These are phyloP conservation scores for Sinocyclocheilus anshuiensis DNA, from an alignment of 2,113 vertebrate species.

Conservation along the genomic window DNA sequence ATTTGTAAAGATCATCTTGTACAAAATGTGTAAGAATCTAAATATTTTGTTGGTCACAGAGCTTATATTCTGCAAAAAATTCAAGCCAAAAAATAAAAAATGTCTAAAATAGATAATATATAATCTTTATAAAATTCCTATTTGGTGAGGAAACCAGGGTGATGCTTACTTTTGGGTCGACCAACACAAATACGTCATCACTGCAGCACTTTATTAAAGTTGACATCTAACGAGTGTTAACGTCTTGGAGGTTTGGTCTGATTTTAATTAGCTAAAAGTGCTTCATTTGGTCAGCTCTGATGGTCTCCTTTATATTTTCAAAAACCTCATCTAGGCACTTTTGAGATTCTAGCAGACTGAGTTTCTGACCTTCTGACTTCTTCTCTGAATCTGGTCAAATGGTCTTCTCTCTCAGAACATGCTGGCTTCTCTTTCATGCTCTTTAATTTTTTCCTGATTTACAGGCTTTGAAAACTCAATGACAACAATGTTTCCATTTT, in stretches of 20 bases:
- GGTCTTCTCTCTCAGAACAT: neutral
- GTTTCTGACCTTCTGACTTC: neutral
- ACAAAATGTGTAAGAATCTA: neutral
- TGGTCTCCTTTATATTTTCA: neutral
- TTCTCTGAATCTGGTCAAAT: neutral
- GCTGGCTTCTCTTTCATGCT: neutral
- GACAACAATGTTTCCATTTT: neutral
- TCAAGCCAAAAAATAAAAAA: no score
- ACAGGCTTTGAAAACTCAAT: neutral
- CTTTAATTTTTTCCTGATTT: neutral
- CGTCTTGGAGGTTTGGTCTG: neutral
- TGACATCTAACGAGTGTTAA: neutral
- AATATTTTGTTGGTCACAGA: neutral
- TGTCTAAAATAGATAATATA: no score
- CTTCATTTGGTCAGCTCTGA: neutral
- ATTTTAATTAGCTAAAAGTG: neutral
- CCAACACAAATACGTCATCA: neutral
- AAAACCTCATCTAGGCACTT: constrained; percentile 3
- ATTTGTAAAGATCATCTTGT: neutral
- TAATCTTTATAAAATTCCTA: neutral
- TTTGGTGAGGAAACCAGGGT: no score
- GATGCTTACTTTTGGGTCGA: no score
- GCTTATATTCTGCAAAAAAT: neutral
- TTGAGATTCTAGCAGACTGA: neutral
- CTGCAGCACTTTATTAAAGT: neutral